phyloP scores from a whole-genome alignment of 2,113 vertebrate species.

The Lycaon pictus region DNA sequence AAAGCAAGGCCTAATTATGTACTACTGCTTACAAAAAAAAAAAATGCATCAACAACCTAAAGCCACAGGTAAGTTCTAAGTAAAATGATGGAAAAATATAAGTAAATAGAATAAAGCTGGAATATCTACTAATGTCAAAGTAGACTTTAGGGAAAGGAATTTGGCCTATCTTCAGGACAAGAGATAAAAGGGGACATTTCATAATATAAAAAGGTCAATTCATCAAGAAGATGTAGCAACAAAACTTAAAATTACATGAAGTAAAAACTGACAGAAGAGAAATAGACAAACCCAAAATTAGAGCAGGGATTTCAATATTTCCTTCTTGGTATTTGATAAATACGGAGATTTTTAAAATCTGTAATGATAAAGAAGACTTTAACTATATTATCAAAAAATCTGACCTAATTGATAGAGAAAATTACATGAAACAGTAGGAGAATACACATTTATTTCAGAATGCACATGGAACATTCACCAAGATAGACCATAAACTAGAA shows the following conservation, averaged over 20 bases:
- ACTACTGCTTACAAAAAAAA: neutral
- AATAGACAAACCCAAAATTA: neutral
- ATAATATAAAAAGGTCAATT: neutral
- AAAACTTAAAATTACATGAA: neutral
- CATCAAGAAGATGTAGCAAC: neutral
- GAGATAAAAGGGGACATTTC: neutral
- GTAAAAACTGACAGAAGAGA: neutral
- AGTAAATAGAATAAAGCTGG: slow-evolving; percentile 4
- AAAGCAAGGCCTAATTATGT: neutral
- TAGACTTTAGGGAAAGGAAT: neutral
- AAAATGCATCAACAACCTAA: neutral
- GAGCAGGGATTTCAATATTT: neutral
- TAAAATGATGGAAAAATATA: neutral
- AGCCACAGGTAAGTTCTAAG: neutral
- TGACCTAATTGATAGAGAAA: neutral
- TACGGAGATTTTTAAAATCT: neutral
- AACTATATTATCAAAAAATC: neutral
- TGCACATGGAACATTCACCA: neutral
- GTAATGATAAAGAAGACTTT: neutral
- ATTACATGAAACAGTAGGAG: neutral
- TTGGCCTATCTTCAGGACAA: neutral
- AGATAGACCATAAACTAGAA: neutral
- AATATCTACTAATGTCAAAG: neutral
- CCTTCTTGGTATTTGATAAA: neutral
- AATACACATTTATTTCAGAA: neutral